Evolutionary conservation across 1,140 invertebrate genomes (phyloP).

Genomic region (Stratiolaelaps scimitus): DNA sequence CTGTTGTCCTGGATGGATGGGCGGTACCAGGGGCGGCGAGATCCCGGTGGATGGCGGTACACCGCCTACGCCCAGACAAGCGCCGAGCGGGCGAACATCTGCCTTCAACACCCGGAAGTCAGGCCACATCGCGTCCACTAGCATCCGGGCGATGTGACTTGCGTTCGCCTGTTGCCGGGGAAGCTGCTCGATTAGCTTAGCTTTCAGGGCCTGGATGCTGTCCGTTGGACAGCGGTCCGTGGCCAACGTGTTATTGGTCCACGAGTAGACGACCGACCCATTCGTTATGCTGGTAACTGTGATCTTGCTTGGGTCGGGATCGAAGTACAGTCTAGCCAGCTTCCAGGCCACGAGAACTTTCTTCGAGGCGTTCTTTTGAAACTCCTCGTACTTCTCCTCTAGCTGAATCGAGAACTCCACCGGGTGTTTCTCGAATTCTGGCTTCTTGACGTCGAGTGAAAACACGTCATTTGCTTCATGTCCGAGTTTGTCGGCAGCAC

Average conservation of each 20-base stretch:
- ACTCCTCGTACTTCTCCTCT: slow-evolving; percentile 55
- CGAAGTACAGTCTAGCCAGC: slow-evolving; percentile 58
- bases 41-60: slow-evolving; percentile 40
- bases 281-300: slow-evolving; percentile 49
- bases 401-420: slow-evolving; percentile 57
- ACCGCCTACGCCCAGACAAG: slow-evolving; percentile 51
- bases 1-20: slow-evolving; percentile 38
- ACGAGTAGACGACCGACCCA: slow-evolving; percentile 51
- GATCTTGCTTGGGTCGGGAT: slow-evolving; percentile 57
- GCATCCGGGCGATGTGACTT: slow-evolving; percentile 46
- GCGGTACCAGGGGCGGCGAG: slow-evolving; percentile 41
- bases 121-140: slow-evolving; percentile 57
- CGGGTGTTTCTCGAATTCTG: slow-evolving; percentile 46
- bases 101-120: slow-evolving; percentile 65
- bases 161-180: slow-evolving; percentile 35
- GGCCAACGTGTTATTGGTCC: slow-evolving; percentile 60
- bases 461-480: slow-evolving; percentile 60
- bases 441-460: slow-evolving; percentile 55
- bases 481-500: slow-evolving; percentile 52
- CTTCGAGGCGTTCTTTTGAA: slow-evolving; percentile 51
- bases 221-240: slow-evolving; percentile 58
- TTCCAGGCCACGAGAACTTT: slow-evolving; percentile 60
- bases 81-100: slow-evolving; percentile 53
- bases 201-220: slow-evolving; percentile 56
- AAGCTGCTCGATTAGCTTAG: slow-evolving; percentile 45